Evolutionary conservation across 2,888 invertebrate species (phyloP).

Genomic region (Calameuta filiformis): DNA sequence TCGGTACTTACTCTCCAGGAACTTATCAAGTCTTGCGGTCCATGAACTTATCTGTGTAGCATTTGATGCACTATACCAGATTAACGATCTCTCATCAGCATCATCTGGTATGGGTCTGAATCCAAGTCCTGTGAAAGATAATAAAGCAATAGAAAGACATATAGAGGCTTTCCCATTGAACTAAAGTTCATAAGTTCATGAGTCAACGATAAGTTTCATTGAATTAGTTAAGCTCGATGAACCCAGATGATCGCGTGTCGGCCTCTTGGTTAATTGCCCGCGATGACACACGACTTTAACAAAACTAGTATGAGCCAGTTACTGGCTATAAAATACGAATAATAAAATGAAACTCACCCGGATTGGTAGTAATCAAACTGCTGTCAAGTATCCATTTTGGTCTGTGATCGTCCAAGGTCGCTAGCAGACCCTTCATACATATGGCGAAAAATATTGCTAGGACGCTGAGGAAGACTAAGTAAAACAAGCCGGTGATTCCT

Average conservation of each 20-base stretch:
- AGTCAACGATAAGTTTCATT: neutral
- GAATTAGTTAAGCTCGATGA: neutral
- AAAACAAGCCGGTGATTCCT: constrained; percentile 88
- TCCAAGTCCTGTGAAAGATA: constrained; percentile 70
- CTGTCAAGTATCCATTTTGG: constrained; percentile 82
- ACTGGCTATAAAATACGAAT: too few species aligned
- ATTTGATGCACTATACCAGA: constrained; percentile 71
- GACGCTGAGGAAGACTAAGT: constrained; percentile 86
- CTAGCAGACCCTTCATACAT: constrained; percentile 85
- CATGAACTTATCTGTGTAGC: constrained; percentile 68
- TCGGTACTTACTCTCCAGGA: constrained; percentile 69
- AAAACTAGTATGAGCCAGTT: neutral
- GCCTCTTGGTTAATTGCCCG: neutral
- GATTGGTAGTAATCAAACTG: constrained; percentile 83
- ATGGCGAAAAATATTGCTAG: constrained; percentile 87
- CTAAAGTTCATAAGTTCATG: neutral
- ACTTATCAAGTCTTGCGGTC: constrained; percentile 69
- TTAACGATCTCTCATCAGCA: constrained; percentile 72
- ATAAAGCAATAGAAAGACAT: constrained; percentile 1
- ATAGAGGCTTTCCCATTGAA: neutral
- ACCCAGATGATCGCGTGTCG: neutral
- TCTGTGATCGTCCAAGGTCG: constrained; percentile 74
- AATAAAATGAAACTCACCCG: constrained; percentile 66
- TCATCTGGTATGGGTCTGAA: constrained; percentile 72
- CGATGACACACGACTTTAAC: neutral